Percentiles rank a stretch among this genome's conserved stretches.
phyloP scores from a whole-genome alignment of 2,113 vertebrate species.

The Progne subis region DNA sequence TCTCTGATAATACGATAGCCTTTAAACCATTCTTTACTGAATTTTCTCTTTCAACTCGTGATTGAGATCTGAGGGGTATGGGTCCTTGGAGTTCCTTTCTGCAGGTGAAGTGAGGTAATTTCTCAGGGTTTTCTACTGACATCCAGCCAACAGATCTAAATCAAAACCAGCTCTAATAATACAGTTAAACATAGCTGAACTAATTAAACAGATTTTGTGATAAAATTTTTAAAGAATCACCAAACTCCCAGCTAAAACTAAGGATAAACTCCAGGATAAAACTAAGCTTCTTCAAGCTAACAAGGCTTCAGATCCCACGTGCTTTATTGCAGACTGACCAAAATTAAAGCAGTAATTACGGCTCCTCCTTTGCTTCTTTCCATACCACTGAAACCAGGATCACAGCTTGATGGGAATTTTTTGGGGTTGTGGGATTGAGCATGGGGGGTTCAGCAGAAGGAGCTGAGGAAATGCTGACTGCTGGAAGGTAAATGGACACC shows the following conservation, averaged over 20 bases:
- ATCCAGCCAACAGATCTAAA: not conserved
- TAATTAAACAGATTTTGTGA: not conserved
- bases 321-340: not conserved
- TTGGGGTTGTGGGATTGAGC: fast-evolving
- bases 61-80: not conserved
- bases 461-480: not conserved
- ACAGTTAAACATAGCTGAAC: too few species aligned
- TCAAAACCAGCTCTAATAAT: not conserved
- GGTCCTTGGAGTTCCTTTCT: not conserved
- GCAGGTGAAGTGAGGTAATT: not conserved
- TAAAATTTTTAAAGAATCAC: not conserved
- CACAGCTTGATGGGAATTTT: not conserved
- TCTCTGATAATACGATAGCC: not conserved
- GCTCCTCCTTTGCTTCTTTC: not conserved
- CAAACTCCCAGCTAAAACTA: too few species aligned
- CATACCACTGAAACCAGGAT: fast-evolving
- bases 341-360: not conserved
- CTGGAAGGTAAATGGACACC: not conserved
- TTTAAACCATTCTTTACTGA: not conserved
- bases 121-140: not conserved
- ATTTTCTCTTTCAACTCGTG: not conserved
- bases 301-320: fast-evolving
- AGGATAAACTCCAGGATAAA: not conserved
- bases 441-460: fast-evolving
- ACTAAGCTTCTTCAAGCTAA: not conserved